Conservation (phyloP, 2,888 invertebrate genomes). For the Enchytraeus crypticus region DNA sequence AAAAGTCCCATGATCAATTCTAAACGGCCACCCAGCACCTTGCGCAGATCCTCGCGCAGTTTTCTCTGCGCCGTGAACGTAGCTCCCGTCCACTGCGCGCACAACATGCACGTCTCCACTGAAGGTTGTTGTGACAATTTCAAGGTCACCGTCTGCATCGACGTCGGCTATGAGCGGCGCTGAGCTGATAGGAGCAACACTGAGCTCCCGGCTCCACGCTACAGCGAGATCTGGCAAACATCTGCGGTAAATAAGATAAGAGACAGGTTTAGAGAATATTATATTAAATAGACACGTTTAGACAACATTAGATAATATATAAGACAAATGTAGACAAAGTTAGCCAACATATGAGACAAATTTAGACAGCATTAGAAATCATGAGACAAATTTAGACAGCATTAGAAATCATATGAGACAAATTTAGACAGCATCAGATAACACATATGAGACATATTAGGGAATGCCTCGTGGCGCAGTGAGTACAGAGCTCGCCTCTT, state of each 20-base stretch:
- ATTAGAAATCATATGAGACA: too few relatives aligned
- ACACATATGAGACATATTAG: too few relatives aligned
- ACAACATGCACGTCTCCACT: conserved; percentile 39
- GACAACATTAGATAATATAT: too few relatives aligned
- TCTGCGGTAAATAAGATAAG: conserved; percentile 21
- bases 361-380: too few relatives aligned
- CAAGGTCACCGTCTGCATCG: conserved; percentile 38
- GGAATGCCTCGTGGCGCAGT: too few relatives aligned
- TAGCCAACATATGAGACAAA: too few relatives aligned
- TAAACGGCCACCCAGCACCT: conserved; percentile 27
- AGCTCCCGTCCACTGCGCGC: conserved; percentile 34
- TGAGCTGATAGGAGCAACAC: conserved; percentile 39
- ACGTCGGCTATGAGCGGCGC: conserved; percentile 39
- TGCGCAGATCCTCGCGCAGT: neutral
- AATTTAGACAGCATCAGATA: too few relatives aligned
- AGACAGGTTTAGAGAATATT: neutral
- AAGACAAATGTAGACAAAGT: too few relatives aligned
- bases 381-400: too few relatives aligned
- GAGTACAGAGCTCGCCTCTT: too few relatives aligned
- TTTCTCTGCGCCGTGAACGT: conserved; percentile 5
- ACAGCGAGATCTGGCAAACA: conserved; percentile 37
- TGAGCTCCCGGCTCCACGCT: conserved; percentile 40
- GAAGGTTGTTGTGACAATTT: conserved; percentile 39
- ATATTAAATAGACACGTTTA: too few relatives aligned
- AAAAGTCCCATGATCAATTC: conserved; percentile 36